Percentiles rank a stretch among this genome's conserved stretches.
phyloP scores from a whole-genome alignment of 2,888 invertebrate genomes.

The Terebella lapidaria region DNA sequence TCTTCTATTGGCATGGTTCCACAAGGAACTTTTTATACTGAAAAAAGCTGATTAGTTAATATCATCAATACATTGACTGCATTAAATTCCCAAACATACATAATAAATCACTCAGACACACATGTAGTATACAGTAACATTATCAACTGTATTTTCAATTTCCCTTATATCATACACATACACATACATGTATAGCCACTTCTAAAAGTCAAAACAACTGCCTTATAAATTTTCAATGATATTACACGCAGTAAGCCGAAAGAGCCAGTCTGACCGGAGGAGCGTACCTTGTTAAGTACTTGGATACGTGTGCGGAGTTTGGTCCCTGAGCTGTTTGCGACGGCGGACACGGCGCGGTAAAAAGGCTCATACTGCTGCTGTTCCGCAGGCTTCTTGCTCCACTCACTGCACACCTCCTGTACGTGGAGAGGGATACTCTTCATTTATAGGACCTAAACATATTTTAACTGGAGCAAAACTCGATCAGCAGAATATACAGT shows the following conservation, averaged over 20 bases:
- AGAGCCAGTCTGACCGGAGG: no score
- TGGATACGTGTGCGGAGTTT: slow-evolving; percentile 47
- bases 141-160: no score
- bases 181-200: no score
- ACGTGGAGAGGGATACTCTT: slow-evolving; percentile 1
- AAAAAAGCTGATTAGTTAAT: no score
- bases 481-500: no score
- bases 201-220: not conserved
- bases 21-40: no score
- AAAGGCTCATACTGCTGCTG: slow-evolving; percentile 47
- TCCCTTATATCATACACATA: no score
- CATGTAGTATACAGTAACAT: no score
- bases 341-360: slow-evolving; percentile 43
- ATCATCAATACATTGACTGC: no score
- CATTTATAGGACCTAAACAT: not conserved
- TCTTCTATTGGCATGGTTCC: no score
- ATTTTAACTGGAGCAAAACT: not conserved
- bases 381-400: slow-evolving; percentile 39
- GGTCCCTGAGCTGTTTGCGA: slow-evolving; percentile 49
- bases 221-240: not conserved
- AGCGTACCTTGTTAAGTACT: slow-evolving; percentile 45
- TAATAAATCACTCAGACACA: no score
- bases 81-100: no score
- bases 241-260: not conserved
- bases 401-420: slow-evolving; percentile 44